Conservation (phyloP, 2,797 vertebrate species). For the Scolopax rusticola region DNA sequence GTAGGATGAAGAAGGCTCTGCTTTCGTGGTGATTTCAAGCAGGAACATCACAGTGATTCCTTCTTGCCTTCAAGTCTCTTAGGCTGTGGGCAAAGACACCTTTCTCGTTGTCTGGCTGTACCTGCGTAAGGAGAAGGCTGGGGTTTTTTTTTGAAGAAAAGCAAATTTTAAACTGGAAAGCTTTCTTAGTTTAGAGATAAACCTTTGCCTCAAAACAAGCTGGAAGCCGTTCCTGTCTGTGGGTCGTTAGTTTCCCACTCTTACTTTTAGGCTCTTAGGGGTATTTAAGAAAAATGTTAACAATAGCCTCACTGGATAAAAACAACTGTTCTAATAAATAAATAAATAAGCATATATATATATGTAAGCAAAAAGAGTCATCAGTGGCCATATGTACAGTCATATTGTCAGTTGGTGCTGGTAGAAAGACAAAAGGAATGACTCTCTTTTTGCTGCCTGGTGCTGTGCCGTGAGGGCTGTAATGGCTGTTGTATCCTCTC, state of each 20-base stretch:
- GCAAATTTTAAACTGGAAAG: neutral
- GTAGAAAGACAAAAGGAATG: neutral
- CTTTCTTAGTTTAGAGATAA: neutral
- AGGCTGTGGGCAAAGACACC: neutral
- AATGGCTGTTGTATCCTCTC: neutral
- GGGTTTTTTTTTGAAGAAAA: neutral
- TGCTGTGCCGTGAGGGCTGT: fast-evolving
- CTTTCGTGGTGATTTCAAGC: too few relatives aligned
- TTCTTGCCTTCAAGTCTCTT: neutral
- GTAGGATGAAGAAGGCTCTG: neutral
- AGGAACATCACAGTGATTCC: neutral
- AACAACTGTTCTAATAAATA: neutral
- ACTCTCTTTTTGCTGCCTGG: fast-evolving
- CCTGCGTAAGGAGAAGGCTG: neutral
- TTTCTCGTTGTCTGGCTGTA: neutral
- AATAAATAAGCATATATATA: fast-evolving
- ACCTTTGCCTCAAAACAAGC: neutral
- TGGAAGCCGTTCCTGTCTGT: neutral
- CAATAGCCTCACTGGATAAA: neutral
- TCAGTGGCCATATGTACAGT: neutral
- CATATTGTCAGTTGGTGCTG: neutral
- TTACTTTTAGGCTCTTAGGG: neutral
- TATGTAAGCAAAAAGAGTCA: too few relatives aligned
- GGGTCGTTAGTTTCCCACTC: neutral
- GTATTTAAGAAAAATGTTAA: neutral